phyloP scores from a whole-genome alignment of 1,140 invertebrate species.

The Notospermus geniculatus region DNA sequence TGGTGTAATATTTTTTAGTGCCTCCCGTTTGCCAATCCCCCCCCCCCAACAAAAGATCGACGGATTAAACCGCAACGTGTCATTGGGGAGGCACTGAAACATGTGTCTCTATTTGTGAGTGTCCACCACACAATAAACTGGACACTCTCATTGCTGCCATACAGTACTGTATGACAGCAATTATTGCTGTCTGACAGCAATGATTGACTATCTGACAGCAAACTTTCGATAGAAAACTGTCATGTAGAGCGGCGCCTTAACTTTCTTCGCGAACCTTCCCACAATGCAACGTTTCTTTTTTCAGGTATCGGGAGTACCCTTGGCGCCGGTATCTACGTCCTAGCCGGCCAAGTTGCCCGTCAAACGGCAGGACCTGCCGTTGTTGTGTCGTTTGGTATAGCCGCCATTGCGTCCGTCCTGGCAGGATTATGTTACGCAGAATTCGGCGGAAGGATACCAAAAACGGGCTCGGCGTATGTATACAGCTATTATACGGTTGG shows the following conservation, averaged over 20 bases:
- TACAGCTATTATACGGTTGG: slow-evolving; percentile 66
- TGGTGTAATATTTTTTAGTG: too few species aligned
- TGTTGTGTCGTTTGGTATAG: slow-evolving; percentile 80
- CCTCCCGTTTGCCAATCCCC: too few species aligned
- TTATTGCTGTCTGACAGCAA: too few species aligned
- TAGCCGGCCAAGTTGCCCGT: slow-evolving; percentile 83
- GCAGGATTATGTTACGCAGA: slow-evolving; percentile 73
- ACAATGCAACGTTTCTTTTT: slow-evolving; percentile 17
- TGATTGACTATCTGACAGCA: too few species aligned
- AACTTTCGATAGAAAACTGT: too few species aligned
- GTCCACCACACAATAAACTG: too few species aligned
- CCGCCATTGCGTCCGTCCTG: slow-evolving; percentile 80
- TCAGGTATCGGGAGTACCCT: slow-evolving; percentile 76
- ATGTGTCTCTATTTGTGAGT: not conserved
- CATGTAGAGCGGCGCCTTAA: too few species aligned
- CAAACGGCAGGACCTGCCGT: slow-evolving; percentile 82
- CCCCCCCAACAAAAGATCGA: too few species aligned
- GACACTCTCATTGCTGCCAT: not conserved
- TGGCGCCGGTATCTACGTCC: slow-evolving; percentile 84
- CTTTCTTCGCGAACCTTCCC: not conserved
- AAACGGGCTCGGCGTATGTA: slow-evolving; percentile 83
- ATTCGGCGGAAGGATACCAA: slow-evolving; percentile 83
- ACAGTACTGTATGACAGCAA: too few species aligned
- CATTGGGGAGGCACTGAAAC: too few species aligned
- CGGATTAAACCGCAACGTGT: too few species aligned